Evolutionary conservation across 2,888 invertebrate genomes (phyloP), one percentile per base, ranked within the genome.

Genomic region (Cartodere bifasciata): DNA sequence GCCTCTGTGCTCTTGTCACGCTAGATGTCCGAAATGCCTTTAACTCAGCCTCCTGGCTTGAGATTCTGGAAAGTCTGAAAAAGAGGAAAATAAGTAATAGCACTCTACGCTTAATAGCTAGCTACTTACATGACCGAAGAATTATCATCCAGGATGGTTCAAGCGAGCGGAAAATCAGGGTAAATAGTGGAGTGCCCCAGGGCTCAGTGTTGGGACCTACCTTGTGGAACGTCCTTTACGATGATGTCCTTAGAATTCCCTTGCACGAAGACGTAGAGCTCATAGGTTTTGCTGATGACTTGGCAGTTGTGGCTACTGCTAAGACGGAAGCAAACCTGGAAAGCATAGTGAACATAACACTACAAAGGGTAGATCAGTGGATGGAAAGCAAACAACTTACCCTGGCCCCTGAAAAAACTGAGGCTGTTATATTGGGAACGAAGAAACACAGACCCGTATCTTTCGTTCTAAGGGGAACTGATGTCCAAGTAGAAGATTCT

Each of bases 191-290:
- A 9, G 30, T 30, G 10, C 23, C 30, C 12, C 30, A 23, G 25
- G 30, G 30, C 6, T 27, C 30, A n/a, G 25, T 23, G n/a, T 23
- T 30, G 9, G 30, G 20, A 12, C 26, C 30, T n/a, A 10, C 15
- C n/a, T 14, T 30, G 21, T 30, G 30, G 30, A 30, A 30, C 14
- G 21, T 30, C 10, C 7, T 27, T n/a, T 30, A 30, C 14, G 30
- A 30, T 15, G 21, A 15, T 10, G 25, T 30, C 13, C 16, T 31
- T 7, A 16, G 16, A 13, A 13, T 31, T 4, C 10, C 10, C 7
- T n/a, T 31, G 4, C 11, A 16, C 5, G 16, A 15, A 6, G 31
- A 13, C 5, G 28, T 16, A n/a, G 10, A 29, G 14, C 22, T 23
- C 10, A 23, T 23, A n/a, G 30, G n/a, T 13, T 31, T 11, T 28